Conservation (phyloP, 1,140 invertebrate genomes). For the Procambarus clarkii region DNA sequence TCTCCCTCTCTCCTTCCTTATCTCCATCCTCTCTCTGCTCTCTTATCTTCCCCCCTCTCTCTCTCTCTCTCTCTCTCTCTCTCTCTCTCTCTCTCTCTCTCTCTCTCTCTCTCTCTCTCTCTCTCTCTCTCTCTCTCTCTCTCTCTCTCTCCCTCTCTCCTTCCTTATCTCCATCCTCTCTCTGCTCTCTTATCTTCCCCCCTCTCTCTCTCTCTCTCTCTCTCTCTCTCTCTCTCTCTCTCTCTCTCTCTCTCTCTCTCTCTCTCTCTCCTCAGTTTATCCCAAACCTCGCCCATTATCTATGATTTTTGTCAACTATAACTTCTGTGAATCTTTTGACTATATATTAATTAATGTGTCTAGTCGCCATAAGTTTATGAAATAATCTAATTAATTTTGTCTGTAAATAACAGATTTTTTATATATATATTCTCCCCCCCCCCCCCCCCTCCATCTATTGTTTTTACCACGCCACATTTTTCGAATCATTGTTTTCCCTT, state of each 20-base stretch:
- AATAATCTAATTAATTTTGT: not conserved
- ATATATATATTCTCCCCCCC: no score
- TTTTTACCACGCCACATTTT: no score
- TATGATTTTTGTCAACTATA: not conserved
- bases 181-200: not conserved
- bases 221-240: conserved; percentile 11
- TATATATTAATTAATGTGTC: no score
- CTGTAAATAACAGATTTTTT: no score
- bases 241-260: conserved; percentile 16
- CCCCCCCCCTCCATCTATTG: no score
- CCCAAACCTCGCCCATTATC: not conserved
- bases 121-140: not conserved
- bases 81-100: not conserved
- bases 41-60: not conserved
- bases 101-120: not conserved
- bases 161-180: not conserved
- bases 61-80: not conserved
- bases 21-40: not conserved
- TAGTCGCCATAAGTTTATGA: no score
- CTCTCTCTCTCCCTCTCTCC: not conserved
- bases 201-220: conserved; percentile 36
- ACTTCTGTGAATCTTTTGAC: no score
- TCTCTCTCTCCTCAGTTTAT: not conserved
- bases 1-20: not conserved
- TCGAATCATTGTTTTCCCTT: no score